Conservation (phyloP, 2,888 invertebrate genomes). For the Drosophila nigricruria region DNA sequence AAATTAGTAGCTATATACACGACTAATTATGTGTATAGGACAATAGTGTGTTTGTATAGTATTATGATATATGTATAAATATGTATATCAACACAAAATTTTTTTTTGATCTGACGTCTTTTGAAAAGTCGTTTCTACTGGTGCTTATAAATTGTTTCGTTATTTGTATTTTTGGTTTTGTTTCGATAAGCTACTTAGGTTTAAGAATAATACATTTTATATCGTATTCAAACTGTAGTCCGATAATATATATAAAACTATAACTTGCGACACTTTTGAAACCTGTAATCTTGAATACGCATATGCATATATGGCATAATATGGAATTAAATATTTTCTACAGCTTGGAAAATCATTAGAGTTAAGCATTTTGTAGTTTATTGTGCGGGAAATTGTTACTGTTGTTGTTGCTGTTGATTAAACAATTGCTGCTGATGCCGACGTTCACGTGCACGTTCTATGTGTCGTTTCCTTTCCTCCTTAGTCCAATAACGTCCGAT, state of each 20-base stretch:
- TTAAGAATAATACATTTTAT: constrained; percentile 12
- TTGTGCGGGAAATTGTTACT: constrained; percentile 28
- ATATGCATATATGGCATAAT: constrained; percentile 15
- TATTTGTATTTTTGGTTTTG: constrained; percentile 16
- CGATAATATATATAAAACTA: background rate
- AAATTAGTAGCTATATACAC: background rate
- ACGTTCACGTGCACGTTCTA: constrained; percentile 89
- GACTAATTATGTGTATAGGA: constrained; percentile 7
- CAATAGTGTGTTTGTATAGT: background rate
- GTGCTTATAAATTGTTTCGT: background rate
- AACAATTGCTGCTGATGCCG: constrained; percentile 83
- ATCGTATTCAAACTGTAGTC: background rate
- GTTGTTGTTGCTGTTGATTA: constrained; percentile 32
- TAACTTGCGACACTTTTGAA: constrained; percentile 24
- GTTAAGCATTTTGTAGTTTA: constrained; percentile 16
- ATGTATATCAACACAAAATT: background rate
- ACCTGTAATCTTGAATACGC: constrained; percentile 32
- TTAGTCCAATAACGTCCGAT: constrained; percentile 91
- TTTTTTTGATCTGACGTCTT: constrained; percentile 33
- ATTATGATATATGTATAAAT: background rate
- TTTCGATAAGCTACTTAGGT: background rate
- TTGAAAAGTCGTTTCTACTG: constrained; percentile 31
- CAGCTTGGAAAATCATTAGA: constrained; percentile 18
- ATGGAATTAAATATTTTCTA: constrained; percentile 33
- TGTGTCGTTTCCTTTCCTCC: constrained; percentile 90